Evolutionary conservation across 2,797 vertebrate genomes (phyloP).

Genomic region (Spizella passerina): DNA sequence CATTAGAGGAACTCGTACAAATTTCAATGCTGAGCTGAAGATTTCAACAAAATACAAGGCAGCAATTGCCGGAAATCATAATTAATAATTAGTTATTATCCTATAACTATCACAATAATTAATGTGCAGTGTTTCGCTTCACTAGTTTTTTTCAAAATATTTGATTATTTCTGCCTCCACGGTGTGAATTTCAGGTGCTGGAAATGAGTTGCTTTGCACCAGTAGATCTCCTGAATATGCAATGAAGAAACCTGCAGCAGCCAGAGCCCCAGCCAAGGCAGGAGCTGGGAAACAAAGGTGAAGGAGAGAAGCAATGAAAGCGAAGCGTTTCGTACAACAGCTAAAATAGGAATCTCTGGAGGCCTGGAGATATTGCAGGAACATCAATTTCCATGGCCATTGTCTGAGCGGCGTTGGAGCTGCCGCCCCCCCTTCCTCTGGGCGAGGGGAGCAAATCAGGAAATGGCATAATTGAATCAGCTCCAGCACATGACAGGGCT

Average conservation of each 20-base stretch:
- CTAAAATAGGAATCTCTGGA: slow-evolving; percentile 36
- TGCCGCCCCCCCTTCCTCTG: background rate
- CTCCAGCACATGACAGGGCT: background rate
- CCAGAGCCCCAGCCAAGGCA: slow-evolving; percentile 36
- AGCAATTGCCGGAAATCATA: slow-evolving; percentile 28
- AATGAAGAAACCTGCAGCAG: slow-evolving; percentile 51
- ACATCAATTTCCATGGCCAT: slow-evolving; percentile 54
- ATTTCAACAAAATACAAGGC: slow-evolving; percentile 6
- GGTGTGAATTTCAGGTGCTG: slow-evolving; percentile 44
- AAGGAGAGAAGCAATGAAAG: slow-evolving; percentile 49
- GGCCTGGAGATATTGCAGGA: slow-evolving; percentile 48
- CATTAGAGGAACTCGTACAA: slow-evolving; percentile 13
- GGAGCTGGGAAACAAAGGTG: slow-evolving; percentile 55
- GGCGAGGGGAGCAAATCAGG: background rate
- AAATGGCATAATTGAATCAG: slow-evolving; percentile 14
- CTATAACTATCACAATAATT: slow-evolving; percentile 53
- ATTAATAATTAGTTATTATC: slow-evolving; percentile 66
- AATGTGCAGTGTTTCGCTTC: slow-evolving; percentile 51
- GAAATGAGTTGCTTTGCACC: slow-evolving; percentile 60
- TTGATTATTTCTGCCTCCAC: slow-evolving; percentile 59
- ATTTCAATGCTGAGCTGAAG: background rate
- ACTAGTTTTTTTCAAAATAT: slow-evolving; percentile 51
- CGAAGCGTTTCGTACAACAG: background rate
- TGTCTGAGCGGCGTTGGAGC: slow-evolving; percentile 42
- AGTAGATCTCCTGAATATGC: slow-evolving; percentile 65